Evolutionary conservation across 1,140 invertebrate genomes (phyloP), one percentile per base, ranked within the genome.

Genomic region (Macrostomum lignano): DNA sequence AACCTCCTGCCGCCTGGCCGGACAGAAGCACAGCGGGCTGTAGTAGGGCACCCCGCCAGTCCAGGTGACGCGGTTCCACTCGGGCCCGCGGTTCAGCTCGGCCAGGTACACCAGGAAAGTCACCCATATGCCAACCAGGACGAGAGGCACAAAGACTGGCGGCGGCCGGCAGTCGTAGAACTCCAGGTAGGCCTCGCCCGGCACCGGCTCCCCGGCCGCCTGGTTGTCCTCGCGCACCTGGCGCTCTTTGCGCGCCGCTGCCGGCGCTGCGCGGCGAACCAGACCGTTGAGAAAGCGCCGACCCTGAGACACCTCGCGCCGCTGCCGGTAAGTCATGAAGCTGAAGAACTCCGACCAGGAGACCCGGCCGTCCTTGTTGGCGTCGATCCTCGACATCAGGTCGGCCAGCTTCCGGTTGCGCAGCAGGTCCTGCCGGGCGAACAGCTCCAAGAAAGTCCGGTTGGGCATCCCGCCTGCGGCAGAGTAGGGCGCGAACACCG

Each of bases 1-100:
- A n/a, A 86, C 63, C 58, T 91, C 76, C 24, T 69, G 63, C 21
- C 78, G 65, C 51, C 76, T 72, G 61, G 88, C 78, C 11, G 79
- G 77, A 38, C 76, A 66, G 61, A 84, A 91, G 37, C 88, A 81
- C 17, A 36, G 21, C 17, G 34, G 23, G 31, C 24, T 36, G 9
- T 20, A 14, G 17, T 14, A 25, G 17, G 31, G 33, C 14, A 42
- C 17, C 31, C n/a, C 31, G 23, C 19, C 21, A 37, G 38, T n/a
- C n/a, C n/a, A n/a, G n/a, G n/a, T n/a, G n/a, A n/a, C n/a, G n/a
- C n/a, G n/a, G n/a, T n/a, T n/a, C n/a, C n/a, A n/a, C n/a, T n/a
- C n/a, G n/a, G n/a, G n/a, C n/a, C n/a, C n/a, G n/a, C n/a, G n/a
- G n/a, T n/a, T n/a, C n/a, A n/a, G n/a, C n/a, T n/a, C n/a, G n/a